Conservation (phyloP, 2,113 vertebrate species). For the Sceloporus undulatus region DNA sequence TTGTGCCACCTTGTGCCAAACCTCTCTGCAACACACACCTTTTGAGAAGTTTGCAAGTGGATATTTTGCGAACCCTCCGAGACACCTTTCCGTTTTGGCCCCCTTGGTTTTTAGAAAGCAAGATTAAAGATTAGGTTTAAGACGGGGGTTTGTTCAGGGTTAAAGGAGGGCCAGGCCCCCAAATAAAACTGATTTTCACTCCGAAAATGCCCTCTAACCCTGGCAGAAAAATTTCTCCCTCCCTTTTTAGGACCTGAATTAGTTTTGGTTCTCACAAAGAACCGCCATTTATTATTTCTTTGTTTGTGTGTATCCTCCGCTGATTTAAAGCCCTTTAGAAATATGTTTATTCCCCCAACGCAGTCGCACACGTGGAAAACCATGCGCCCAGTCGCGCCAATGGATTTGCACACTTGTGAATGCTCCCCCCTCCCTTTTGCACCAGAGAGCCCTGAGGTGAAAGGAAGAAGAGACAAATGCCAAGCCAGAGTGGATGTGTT, state of each 20-base stretch:
- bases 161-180: conserved; percentile 11
- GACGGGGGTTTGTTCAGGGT: conserved; percentile 1
- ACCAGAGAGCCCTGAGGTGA: not conserved
- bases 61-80: conserved; percentile 42
- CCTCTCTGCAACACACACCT: too few species aligned
- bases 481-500: not conserved
- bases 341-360: not conserved
- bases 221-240: not conserved
- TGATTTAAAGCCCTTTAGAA: not conserved
- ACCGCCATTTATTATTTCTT: not conserved
- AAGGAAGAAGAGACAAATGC: not conserved
- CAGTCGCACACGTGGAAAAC: not conserved
- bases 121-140: conserved; percentile 22
- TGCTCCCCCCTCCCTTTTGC: not conserved
- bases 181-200: not conserved
- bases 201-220: not conserved
- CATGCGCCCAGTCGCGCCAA: not conserved
- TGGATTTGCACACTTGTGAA: not conserved
- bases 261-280: not conserved
- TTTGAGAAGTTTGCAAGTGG: conserved; percentile 34
- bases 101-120: conserved; percentile 27
- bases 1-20: too few species aligned
- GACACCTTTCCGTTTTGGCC: not conserved
- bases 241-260: conserved; percentile 38
- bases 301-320: not conserved